phyloP scores from a whole-genome alignment of 2,113 vertebrate species.

The Cyphomyrus plagiostoma region DNA sequence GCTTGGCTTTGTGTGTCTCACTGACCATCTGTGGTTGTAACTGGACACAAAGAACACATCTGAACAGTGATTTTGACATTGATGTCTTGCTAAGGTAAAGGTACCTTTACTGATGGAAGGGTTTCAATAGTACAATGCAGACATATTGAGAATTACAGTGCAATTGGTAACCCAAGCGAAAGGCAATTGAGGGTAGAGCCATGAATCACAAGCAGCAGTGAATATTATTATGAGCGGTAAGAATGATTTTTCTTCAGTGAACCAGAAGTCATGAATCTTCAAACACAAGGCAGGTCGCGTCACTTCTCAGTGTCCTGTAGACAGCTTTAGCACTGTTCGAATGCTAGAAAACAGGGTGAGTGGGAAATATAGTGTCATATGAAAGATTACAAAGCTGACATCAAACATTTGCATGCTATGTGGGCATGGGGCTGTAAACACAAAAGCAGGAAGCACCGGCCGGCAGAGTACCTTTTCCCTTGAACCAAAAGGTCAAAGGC shows the following conservation, averaged over 20 bases:
- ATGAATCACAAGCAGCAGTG: neutral
- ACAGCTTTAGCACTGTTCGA: slow-evolving; percentile 6
- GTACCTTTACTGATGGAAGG: neutral
- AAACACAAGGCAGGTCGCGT: neutral
- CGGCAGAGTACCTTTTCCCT: slow-evolving; percentile 51
- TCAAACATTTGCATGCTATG: neutral
- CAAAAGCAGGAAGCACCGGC: neutral
- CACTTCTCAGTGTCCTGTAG: neutral
- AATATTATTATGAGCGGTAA: neutral
- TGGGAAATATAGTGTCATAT: neutral
- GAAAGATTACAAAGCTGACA: neutral
- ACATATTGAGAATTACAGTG: neutral
- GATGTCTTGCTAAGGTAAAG: neutral
- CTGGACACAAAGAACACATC: neutral
- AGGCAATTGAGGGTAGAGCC: neutral
- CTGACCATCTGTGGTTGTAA: neutral
- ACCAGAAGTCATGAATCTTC: neutral
- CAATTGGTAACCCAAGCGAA: neutral
- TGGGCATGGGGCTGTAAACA: neutral
- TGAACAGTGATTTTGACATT: neutral
- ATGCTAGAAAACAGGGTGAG: neutral
- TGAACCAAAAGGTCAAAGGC: slow-evolving; percentile 59
- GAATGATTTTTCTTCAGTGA: neutral
- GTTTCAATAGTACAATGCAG: neutral
- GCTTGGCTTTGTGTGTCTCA: neutral